Evolutionary conservation across 2,113 vertebrate genomes (phyloP).

Genomic region (Ochotona princeps): DNA sequence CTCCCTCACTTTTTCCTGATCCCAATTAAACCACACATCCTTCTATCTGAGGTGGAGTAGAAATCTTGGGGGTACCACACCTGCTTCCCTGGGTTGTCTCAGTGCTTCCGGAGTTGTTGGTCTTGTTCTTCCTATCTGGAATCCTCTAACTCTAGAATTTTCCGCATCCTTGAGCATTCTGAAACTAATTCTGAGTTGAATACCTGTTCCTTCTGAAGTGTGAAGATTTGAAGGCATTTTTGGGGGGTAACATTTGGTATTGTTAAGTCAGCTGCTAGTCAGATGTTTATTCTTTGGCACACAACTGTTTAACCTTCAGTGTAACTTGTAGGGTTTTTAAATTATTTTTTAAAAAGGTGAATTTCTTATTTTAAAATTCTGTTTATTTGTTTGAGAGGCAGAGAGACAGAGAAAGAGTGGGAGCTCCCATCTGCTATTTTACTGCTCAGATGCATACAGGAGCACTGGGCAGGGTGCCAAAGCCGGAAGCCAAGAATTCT

Average conservation of each 20-base stretch:
- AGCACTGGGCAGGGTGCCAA: too few species aligned
- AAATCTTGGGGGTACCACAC: fast-evolving
- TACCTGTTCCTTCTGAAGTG: background rate
- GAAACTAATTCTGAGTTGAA: background rate
- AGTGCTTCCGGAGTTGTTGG: background rate
- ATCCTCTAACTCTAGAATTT: background rate
- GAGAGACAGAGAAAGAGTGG: too few species aligned
- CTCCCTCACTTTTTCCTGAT: background rate
- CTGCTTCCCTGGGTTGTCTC: background rate
- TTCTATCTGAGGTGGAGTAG: background rate
- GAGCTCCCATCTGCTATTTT: too few species aligned
- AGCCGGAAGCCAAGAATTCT: too few species aligned
- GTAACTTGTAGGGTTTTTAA: background rate
- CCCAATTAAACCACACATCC: background rate
- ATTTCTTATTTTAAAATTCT: too few species aligned
- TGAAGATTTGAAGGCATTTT: background rate
- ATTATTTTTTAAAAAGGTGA: too few species aligned
- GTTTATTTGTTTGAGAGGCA: too few species aligned
- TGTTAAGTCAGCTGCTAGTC: background rate
- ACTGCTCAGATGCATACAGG: too few species aligned
- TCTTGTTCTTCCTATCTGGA: background rate
- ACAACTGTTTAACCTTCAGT: background rate
- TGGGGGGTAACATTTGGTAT: background rate
- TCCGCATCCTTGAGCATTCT: background rate
- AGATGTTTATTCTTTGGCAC: background rate